Conservation (phyloP, 2,888 invertebrate genomes). For the Hyppa rectilinea region DNA sequence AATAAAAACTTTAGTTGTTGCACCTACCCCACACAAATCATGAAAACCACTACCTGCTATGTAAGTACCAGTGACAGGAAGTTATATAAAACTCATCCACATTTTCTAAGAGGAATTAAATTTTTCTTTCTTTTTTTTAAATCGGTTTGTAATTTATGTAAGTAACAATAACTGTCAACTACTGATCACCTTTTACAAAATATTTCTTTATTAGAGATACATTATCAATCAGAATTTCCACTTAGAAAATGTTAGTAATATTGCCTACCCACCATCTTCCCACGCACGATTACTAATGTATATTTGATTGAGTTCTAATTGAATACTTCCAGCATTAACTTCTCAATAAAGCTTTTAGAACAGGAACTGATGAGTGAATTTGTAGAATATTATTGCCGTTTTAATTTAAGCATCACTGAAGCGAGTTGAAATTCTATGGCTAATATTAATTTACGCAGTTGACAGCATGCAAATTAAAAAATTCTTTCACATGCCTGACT, state of each 20-base stretch:
- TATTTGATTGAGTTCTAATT: constrained; percentile 39
- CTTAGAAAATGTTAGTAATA: constrained; percentile 16
- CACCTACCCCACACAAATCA: too few relatives aligned
- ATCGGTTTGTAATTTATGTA: too few relatives aligned
- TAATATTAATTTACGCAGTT: neutral
- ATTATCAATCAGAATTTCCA: neutral
- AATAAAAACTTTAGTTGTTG: too few relatives aligned
- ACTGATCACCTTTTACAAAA: too few relatives aligned
- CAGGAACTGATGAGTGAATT: neutral
- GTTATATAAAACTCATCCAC: too few relatives aligned
- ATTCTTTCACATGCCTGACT: neutral
- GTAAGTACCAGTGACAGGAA: too few relatives aligned
- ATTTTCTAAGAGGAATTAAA: too few relatives aligned
- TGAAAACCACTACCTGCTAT: too few relatives aligned
- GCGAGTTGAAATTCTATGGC: neutral
- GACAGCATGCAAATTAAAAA: neutral
- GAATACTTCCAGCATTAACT: constrained; percentile 10
- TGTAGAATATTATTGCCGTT: neutral
- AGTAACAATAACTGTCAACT: too few relatives aligned
- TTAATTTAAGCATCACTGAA: neutral
- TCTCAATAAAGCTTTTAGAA: neutral
- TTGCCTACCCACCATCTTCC: constrained; percentile 3
- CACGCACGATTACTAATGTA: constrained; percentile 17
- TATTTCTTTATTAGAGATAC: neutral
- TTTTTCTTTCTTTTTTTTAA: too few relatives aligned